Evolutionary conservation across 2,888 invertebrate species (phyloP), one percentile per base, ranked within the genome.

Genomic region (Dione juno): DNA sequence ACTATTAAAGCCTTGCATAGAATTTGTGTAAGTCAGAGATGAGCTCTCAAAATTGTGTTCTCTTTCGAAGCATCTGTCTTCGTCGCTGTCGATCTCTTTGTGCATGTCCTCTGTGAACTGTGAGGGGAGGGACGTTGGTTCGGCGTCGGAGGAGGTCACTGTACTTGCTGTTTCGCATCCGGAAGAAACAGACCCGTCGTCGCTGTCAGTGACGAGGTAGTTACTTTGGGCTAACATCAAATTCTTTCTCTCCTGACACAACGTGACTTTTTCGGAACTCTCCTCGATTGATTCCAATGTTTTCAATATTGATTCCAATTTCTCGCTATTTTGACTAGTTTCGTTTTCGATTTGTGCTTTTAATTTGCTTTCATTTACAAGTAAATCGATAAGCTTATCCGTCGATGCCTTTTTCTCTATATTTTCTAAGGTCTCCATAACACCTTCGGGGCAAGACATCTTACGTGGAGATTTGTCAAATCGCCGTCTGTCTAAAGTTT

Each of bases 101-200:
- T 82, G 82, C 58, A 93, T 93, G 75, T 93, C 91, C 65, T 84
- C 89, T 14, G 85, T 90, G 79, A 86, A 89, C 77, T 83, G 88
- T 74, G 89, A 90, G 66, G 91, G 91, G 69, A 93, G 88, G 65
- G 93, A 93, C 75, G 89, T 87, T 72, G 91, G 90, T 80, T 95
- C 95, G 48, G 91, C 85, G 80, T 95, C 95, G 53, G 94, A 94
- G 21, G 93, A 94, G 69, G 94, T 95, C 53, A 94, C 95, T 10
- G 96, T 96, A 85, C 96, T 96, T 64, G 96, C 96, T 14, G 96
- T 96, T 88, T 97, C 96, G 85, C 96, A 97, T 77, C 96, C 97
- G 81, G 96, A 96, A 75, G 96, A 96, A 82, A 97, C 95, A 65
- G 96, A 96, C 76, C 96, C 95, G 81, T 96, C 96, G 89, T 96